phyloP scores from a whole-genome alignment of 2,888 invertebrate genomes.

The Hemithea aestivaria region DNA sequence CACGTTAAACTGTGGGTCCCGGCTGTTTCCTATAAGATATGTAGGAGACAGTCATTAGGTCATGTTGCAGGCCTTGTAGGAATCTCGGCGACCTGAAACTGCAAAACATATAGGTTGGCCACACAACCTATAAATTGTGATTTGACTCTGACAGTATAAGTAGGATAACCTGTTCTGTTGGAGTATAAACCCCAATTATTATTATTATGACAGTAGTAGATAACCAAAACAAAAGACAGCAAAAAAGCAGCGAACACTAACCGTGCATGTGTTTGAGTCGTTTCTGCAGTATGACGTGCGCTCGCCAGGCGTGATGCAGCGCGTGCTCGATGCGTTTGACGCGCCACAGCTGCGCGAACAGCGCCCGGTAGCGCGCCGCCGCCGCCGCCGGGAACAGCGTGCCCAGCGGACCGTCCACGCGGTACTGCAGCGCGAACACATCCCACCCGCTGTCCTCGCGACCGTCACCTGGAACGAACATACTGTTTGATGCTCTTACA shows the following conservation, averaged over 20 bases:
- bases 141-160: too few relatives aligned
- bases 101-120: too few relatives aligned
- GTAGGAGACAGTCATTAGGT: too few relatives aligned
- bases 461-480: conserved; percentile 54
- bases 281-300: conserved; percentile 87
- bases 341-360: conserved; percentile 93
- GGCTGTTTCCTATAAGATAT: too few relatives aligned
- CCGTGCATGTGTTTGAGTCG: conserved; percentile 84
- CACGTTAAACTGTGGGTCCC: too few relatives aligned
- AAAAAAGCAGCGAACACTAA: too few relatives aligned
- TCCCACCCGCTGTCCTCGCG: conserved; percentile 92
- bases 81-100: too few relatives aligned
- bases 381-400: conserved; percentile 87
- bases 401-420: conserved; percentile 92
- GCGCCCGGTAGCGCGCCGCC: conserved; percentile 86
- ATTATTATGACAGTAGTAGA: too few relatives aligned
- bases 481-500: not conserved
- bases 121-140: too few relatives aligned
- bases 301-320: conserved; percentile 89
- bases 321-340: conserved; percentile 94
- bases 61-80: too few relatives aligned
- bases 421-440: conserved; percentile 92
- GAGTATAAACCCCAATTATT: too few relatives aligned
- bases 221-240: not conserved
- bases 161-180: too few relatives aligned